Conservation (phyloP, 1,140 invertebrate species). For the Solenopsis fugax region DNA sequence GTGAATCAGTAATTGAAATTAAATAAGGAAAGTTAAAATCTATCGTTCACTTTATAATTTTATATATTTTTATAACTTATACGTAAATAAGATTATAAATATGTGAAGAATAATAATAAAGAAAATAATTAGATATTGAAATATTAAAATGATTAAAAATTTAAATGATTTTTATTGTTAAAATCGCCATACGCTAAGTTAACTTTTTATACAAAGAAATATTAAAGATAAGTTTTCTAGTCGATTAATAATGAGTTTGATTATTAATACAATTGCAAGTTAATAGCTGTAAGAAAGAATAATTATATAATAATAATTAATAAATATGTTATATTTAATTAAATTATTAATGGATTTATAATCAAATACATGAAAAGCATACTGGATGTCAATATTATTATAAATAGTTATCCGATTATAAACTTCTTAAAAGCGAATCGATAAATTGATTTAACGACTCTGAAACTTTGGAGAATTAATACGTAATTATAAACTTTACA, state of each 20-base stretch:
- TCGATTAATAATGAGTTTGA: neutral
- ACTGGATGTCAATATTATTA: neutral
- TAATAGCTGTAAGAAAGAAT: neutral
- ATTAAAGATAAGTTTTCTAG: neutral
- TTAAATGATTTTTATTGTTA: neutral
- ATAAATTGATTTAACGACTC: neutral
- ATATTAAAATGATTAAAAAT: neutral
- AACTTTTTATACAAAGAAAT: neutral
- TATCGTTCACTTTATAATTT: neutral
- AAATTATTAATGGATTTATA: neutral
- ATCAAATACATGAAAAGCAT: neutral
- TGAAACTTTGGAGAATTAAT: conserved; percentile 1
- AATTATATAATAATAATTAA: neutral
- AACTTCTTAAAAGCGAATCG: neutral
- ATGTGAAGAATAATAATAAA: neutral
- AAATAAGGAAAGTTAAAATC: neutral
- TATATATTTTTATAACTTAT: neutral
- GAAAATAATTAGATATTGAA: neutral
- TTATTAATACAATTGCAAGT: neutral
- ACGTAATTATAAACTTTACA: neutral
- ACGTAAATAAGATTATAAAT: neutral
- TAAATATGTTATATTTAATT: neutral
- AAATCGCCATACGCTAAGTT: neutral
- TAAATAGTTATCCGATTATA: neutral
- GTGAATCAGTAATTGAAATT: neutral